Conservation (phyloP, 1,140 invertebrate genomes). For the Theocolax elegans region DNA sequence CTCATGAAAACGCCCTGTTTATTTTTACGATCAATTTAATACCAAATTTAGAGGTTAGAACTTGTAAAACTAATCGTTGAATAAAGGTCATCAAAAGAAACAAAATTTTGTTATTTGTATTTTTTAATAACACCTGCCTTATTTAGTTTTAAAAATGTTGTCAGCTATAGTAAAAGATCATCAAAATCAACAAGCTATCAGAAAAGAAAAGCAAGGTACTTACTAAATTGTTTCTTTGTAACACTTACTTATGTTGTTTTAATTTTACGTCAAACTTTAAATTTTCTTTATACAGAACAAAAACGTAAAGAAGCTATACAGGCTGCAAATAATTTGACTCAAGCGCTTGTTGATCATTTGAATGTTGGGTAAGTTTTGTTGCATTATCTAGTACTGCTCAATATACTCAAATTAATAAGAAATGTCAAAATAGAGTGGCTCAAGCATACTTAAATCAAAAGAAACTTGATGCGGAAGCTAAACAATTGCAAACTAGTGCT, state of each 20-base stretch:
- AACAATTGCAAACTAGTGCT: conserved; percentile 94
- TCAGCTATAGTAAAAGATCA: conserved; percentile 90
- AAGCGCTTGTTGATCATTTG: conserved; percentile 94
- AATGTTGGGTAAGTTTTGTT: conserved; percentile 95
- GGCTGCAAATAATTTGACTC: conserved; percentile 91
- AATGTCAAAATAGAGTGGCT: conserved; percentile 76
- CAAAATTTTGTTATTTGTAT: neutral
- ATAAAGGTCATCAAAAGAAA: conserved; percentile 23
- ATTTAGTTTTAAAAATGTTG: conserved; percentile 72
- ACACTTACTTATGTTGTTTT: neutral
- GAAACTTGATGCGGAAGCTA: conserved; percentile 95
- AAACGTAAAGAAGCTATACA: conserved; percentile 93
- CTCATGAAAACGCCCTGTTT: neutral
- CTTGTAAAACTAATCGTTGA: conserved; percentile 15
- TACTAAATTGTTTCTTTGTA: conserved; percentile 4
- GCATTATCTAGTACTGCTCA: neutral
- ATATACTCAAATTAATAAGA: neutral
- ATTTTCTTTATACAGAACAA: conserved; percentile 76
- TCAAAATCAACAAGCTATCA: conserved; percentile 78
- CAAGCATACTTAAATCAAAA: conserved; percentile 99
- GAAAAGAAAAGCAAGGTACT: conserved; percentile 87
- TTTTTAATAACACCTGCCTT: neutral
- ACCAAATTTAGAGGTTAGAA: conserved; percentile 30
- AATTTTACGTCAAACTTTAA: neutral
- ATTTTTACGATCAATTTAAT: conserved; percentile 18